Conservation (phyloP, 2,797 vertebrate genomes). For the Characodon lateralis region DNA sequence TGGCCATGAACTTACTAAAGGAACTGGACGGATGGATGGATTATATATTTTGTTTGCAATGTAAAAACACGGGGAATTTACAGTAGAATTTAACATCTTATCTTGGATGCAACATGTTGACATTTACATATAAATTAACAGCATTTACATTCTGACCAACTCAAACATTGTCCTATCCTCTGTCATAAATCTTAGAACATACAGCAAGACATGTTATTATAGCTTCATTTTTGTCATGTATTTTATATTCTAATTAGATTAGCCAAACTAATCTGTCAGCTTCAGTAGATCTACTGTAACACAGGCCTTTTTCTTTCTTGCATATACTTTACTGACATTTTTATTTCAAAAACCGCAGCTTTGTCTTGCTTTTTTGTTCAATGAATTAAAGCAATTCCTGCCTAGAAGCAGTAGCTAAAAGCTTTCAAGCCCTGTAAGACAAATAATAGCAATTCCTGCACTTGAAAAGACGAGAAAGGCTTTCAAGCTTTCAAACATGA, state of each 20-base stretch:
- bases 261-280: background rate
- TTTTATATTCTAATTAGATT: background rate
- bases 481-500: slow-evolving; percentile 72
- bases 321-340: background rate
- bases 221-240: background rate
- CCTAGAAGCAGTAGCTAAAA: slow-evolving; percentile 40
- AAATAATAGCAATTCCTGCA: slow-evolving; percentile 61
- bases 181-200: background rate
- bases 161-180: background rate
- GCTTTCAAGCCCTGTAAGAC: slow-evolving; percentile 64
- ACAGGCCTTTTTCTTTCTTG: background rate
- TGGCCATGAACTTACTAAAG: no score
- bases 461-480: slow-evolving; percentile 59
- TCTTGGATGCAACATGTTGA: no score
- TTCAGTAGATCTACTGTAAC: background rate
- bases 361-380: slow-evolving; percentile 28
- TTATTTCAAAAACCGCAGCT: slow-evolving; percentile 16
- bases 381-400: slow-evolving; percentile 46
- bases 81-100: no score
- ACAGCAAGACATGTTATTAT: background rate
- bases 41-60: no score
- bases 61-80: no score
- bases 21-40: no score
- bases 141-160: background rate
- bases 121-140: no score